Conservation (phyloP, 1,140 invertebrate species). For the Eubasilissa regina region DNA sequence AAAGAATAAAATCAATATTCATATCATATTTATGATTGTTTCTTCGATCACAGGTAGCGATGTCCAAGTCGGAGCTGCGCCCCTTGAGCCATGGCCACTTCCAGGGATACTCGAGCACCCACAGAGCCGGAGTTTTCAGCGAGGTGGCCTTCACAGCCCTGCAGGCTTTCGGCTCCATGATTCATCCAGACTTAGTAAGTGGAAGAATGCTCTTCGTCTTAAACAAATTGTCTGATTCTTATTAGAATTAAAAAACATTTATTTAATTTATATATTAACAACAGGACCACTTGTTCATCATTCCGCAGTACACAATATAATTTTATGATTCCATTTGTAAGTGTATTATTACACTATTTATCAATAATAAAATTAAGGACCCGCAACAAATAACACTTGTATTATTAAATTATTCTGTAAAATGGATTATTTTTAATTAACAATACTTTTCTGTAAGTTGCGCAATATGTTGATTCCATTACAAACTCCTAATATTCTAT, state of each 20-base stretch:
- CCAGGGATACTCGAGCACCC: slow-evolving; percentile 86
- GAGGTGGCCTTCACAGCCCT: slow-evolving; percentile 84
- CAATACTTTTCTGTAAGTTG: too few species aligned
- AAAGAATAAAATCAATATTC: too few species aligned
- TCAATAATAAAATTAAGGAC: too few species aligned
- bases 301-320: too few species aligned
- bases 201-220: too few species aligned
- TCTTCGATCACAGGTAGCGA: slow-evolving; percentile 70
- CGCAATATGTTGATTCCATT: too few species aligned
- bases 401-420: background rate
- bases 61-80: slow-evolving; percentile 78
- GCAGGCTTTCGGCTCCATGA: slow-evolving; percentile 84
- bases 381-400: background rate
- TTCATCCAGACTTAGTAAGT: slow-evolving; percentile 74
- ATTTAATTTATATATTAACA: slow-evolving; percentile 27
- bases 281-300: background rate
- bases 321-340: too few species aligned
- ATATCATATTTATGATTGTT: too few species aligned
- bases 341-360: too few species aligned
- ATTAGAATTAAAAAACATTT: background rate
- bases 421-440: too few species aligned
- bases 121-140: slow-evolving; percentile 82
- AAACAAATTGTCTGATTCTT: background rate
- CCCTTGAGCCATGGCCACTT: slow-evolving; percentile 79
- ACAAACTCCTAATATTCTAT: too few species aligned